phyloP scores from a whole-genome alignment of 2,888 invertebrate species.

The Tuberolachnus salignus region DNA sequence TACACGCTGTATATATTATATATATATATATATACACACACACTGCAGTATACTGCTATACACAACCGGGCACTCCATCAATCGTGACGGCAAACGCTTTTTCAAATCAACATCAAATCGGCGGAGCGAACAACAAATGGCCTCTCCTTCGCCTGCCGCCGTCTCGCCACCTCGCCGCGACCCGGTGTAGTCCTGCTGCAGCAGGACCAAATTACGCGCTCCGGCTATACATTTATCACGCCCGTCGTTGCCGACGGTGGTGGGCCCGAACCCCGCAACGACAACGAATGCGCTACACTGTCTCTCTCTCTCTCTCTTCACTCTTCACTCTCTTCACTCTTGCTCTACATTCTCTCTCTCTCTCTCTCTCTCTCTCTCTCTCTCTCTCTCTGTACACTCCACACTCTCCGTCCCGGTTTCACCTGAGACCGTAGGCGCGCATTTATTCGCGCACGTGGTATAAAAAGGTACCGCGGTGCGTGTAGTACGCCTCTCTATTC shows the following conservation, averaged over 20 bases:
- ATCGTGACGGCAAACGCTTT: constrained; percentile 56
- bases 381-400: neutral
- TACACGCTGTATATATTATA: neutral
- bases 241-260: neutral
- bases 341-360: too few relatives aligned
- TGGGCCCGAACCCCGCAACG: neutral
- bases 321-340: neutral
- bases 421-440: constrained; percentile 19
- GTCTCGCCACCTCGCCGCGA: too few relatives aligned
- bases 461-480: neutral
- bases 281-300: constrained; percentile 1
- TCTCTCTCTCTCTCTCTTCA: neutral
- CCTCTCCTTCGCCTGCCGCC: constrained; percentile 19
- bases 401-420: neutral
- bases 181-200: neutral
- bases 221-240: constrained; percentile 48
- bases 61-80: constrained; percentile 46
- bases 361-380: neutral
- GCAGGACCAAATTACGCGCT: constrained; percentile 30
- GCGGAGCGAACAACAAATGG: constrained; percentile 45
- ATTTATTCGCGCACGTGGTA: neutral
- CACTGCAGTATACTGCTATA: neutral
- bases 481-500: neutral
- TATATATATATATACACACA: neutral
- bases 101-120: constrained; percentile 55